Conservation (phyloP, 2,797 vertebrate genomes). For the Rhinogobio ventralis region DNA sequence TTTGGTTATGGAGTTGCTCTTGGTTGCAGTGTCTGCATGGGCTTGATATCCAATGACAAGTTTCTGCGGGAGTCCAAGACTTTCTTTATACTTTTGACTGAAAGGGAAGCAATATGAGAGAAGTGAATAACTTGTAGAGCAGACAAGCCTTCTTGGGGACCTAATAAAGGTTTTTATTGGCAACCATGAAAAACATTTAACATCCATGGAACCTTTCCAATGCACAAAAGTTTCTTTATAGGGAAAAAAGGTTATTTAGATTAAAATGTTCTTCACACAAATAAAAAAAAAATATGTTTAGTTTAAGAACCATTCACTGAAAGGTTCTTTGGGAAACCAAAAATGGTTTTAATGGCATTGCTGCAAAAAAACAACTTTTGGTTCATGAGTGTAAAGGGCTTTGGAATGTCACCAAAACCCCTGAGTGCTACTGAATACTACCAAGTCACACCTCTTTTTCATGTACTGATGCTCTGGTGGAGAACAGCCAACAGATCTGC, state of each 20-base stretch:
- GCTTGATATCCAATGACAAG: conserved; percentile 87
- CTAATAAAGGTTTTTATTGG: neutral
- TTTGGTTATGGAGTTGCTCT: conserved; percentile 82
- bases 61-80: conserved; percentile 80
- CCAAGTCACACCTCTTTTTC: neutral
- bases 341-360: too few relatives aligned
- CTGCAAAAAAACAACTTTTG: too few relatives aligned
- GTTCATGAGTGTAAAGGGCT: too few relatives aligned
- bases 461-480: neutral
- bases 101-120: conserved; percentile 34
- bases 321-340: too few relatives aligned
- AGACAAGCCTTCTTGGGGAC: neutral
- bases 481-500: neutral
- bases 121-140: neutral
- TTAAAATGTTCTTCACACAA: neutral
- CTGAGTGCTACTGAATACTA: neutral
- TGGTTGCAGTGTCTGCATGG: conserved; percentile 85
- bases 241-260: neutral
- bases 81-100: conserved; percentile 84
- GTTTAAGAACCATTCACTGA: too few relatives aligned
- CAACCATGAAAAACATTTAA: neutral
- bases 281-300: neutral
- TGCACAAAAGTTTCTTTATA: neutral
- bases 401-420: neutral
- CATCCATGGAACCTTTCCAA: neutral